Evolutionary conservation across 2,888 invertebrate species (phyloP), one percentile per base, ranked within the genome.

Genomic region (Branchellion lobata): DNA sequence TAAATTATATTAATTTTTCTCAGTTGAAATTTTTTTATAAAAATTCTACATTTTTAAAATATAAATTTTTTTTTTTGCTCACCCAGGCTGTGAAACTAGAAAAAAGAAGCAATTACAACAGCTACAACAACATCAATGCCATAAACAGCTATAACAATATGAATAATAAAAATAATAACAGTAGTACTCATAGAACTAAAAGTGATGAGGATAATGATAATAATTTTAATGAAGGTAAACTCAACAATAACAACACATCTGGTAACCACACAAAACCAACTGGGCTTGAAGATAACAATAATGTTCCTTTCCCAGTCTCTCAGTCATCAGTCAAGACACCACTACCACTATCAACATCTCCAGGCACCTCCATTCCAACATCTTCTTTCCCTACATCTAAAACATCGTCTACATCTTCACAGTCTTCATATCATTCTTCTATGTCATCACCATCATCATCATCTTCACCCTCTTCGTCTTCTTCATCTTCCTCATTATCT

Each of bases 41-140:
- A n/a, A n/a, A n/a, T n/a, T n/a, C n/a, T n/a, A n/a, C n/a, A n/a
- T n/a, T n/a, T n/a, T n/a, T n/a, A n/a, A n/a, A n/a, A n/a, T n/a
- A n/a, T n/a, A n/a, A n/a, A n/a, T n/a, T n/a, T n/a, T n/a, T n/a
- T n/a, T n/a, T n/a, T n/a, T n/a, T n/a, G n/a, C n/a, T n/a, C 5
- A 57, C 61, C 3, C 69, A 69, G 69, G 69, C 69, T 69, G 69
- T 69, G 5, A 69, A n/a, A n/a, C 69, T 69, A 11, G 69, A 69
- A 33, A 69, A n/a, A 5, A 31, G 33, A n/a, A 21, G 2, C 21
- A 33, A 5, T 5, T 14, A 69, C 14, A 11, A 69, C 69, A 69
- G 31, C 33, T 34, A 69, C 69, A 79, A 79, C 61, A 69, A 61
- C 2, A 71, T 57, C 73, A 73, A 27, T 18, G 68, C 68, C 31